These are phyloP conservation scores for Lamellibrachia luymesi DNA, from an alignment of 1,140 invertebrate genomes.

Conservation along the genomic window DNA sequence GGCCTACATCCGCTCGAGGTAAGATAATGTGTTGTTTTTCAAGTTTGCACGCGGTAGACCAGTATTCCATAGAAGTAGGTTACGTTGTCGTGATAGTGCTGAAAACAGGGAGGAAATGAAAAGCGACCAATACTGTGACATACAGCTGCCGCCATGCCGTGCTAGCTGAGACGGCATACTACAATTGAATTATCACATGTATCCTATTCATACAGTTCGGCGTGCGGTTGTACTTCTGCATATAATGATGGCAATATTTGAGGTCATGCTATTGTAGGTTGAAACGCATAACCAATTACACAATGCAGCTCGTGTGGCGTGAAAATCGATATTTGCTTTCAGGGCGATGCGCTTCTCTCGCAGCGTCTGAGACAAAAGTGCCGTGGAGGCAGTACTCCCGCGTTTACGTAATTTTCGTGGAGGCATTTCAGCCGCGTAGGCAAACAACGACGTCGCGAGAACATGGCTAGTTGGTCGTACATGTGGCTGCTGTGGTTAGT, in stretches of 20 bases:
- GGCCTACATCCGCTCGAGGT: not conserved
- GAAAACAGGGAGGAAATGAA: not conserved
- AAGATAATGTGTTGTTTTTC: not conserved
- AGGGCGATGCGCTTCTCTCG: not conserved
- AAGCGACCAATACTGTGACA: not conserved
- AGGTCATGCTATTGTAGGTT: not conserved
- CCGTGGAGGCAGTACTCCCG: too few species aligned
- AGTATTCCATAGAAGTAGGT: not conserved
- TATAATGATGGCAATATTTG: not conserved
- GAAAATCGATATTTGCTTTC: not conserved
- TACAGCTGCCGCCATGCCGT: not conserved
- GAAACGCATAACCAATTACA: not conserved
- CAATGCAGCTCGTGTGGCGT: not conserved
- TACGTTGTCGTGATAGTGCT: not conserved
- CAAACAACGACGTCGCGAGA: not conserved
- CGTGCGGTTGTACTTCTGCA: not conserved
- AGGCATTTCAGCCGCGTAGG: not conserved
- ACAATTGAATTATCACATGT: not conserved
- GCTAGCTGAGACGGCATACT: not conserved
- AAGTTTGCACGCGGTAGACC: not conserved
- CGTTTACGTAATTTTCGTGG: not conserved
- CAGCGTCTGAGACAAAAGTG: not conserved
- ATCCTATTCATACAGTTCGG: not conserved
- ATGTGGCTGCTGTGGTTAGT: not conserved
- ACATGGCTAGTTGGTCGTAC: not conserved